Percentiles rank a stretch among this genome's conserved stretches.
Conservation (phyloP, 1,140 invertebrate species). For the Zaprionus davidi region DNA sequence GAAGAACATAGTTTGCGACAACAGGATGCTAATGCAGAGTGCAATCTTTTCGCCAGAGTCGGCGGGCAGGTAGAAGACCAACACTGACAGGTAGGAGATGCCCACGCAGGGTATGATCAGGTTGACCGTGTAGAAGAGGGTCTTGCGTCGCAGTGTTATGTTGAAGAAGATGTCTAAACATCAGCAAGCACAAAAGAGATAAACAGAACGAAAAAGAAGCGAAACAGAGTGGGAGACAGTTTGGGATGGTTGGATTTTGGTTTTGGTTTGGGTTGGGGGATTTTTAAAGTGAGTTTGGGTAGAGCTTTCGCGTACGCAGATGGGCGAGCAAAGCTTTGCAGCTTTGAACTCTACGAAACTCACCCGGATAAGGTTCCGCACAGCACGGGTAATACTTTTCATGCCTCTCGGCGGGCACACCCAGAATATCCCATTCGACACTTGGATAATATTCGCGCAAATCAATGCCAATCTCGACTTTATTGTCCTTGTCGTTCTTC, state of each 20-base stretch:
- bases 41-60: constrained; percentile 99
- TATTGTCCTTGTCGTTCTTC: constrained; percentile 89
- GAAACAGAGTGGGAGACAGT: constrained; percentile 1
- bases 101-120: constrained; percentile 97
- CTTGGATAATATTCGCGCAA: constrained; percentile 97
- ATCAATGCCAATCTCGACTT: constrained; percentile 95
- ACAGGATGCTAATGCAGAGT: constrained; percentile 98
- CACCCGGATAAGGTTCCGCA: constrained; percentile 93
- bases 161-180: constrained; percentile 97
- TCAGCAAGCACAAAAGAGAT: constrained; percentile 17
- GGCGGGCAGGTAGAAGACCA: constrained; percentile 99
- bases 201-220: not conserved
- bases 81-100: constrained; percentile 94
- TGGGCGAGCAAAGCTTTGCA: constrained; percentile 55
- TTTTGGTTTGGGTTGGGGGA: constrained; percentile 5
- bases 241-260: not conserved
- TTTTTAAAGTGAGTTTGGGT: constrained; percentile 72
- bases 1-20: constrained; percentile 99
- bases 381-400: constrained; percentile 96
- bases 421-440: constrained; percentile 99
- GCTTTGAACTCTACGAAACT: constrained; percentile 77
- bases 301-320: constrained; percentile 70
- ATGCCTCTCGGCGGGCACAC: constrained; percentile 95
- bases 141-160: constrained; percentile 97
- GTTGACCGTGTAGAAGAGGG: constrained; percentile 98